These are phyloP conservation scores for Parnassius apollo DNA, from an alignment of 2,888 invertebrate genomes.

Conservation along the genomic window DNA sequence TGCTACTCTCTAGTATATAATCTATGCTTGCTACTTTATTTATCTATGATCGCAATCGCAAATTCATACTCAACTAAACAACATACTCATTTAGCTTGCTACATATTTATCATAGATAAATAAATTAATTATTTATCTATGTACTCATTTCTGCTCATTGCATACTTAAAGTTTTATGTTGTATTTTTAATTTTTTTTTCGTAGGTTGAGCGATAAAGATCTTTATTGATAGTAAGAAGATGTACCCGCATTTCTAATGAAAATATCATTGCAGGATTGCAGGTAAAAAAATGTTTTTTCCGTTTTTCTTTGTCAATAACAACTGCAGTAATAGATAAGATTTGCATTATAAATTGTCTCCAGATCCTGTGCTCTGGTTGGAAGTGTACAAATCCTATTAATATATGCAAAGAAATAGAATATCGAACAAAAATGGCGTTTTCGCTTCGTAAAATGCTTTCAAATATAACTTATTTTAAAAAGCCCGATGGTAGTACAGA, in stretches of 20 bases:
- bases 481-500: conserved; percentile 49
- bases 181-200: too few relatives aligned
- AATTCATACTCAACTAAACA: too few relatives aligned
- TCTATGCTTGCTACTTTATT: too few relatives aligned
- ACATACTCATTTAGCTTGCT: too few relatives aligned
- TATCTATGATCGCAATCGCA: too few relatives aligned
- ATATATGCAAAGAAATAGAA: neutral
- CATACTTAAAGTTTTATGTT: too few relatives aligned
- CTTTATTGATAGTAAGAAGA: neutral
- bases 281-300: conserved; percentile 4
- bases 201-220: too few relatives aligned
- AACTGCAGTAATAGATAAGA: conserved; percentile 8
- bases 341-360: conserved; percentile 5
- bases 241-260: conserved; percentile 8
- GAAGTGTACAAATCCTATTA: neutral
- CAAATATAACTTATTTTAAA: conserved; percentile 69
- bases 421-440: conserved; percentile 59
- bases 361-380: conserved; percentile 5
- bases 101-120: too few relatives aligned
- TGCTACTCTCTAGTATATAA: too few relatives aligned
- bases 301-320: conserved; percentile 13
- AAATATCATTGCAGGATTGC: neutral
- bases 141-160: too few relatives aligned
- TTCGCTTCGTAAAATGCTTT: conserved; percentile 68
- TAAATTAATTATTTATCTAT: too few relatives aligned